Conservation (phyloP, 2,113 vertebrate species). For the Lagopus leucura region DNA sequence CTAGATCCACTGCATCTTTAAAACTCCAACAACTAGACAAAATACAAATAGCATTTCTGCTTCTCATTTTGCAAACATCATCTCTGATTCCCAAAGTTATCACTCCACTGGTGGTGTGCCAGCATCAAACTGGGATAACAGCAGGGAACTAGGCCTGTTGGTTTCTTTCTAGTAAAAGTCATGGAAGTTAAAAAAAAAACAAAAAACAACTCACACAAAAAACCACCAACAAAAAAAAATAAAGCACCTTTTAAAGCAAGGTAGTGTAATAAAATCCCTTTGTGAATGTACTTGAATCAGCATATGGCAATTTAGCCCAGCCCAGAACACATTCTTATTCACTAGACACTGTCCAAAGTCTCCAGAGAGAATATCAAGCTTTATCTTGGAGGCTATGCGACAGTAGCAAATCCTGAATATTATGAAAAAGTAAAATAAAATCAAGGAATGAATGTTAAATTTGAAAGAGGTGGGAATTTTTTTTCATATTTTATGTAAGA, state of each 20-base stretch:
- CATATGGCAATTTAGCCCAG: slow-evolving; percentile 32
- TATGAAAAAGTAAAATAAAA: not conserved
- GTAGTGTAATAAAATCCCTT: not conserved
- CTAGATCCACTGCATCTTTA: not conserved
- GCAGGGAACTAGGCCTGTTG: not conserved
- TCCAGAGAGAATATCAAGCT: slow-evolving; percentile 14
- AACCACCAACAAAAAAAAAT: not conserved
- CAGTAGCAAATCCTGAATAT: not conserved
- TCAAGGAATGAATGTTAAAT: not conserved
- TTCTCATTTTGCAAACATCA: not conserved
- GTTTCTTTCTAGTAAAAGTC: not conserved
- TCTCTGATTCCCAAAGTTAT: not conserved
- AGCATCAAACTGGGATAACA: not conserved
- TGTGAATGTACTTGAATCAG: not conserved
- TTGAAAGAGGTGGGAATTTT: not conserved
- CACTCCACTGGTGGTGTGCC: not conserved
- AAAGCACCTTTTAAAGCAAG: not conserved
- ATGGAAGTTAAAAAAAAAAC: not conserved
- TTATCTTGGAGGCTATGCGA: not conserved
- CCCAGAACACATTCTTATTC: slow-evolving; percentile 41
- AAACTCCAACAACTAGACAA: not conserved
- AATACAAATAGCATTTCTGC: not conserved
- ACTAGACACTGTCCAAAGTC: not conserved
- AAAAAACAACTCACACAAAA: no score
- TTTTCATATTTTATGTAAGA: not conserved